Percentiles rank a stretch among this genome's conserved stretches.
phyloP scores from a whole-genome alignment of 2,888 invertebrate genomes.

The Atethmia centrago region DNA sequence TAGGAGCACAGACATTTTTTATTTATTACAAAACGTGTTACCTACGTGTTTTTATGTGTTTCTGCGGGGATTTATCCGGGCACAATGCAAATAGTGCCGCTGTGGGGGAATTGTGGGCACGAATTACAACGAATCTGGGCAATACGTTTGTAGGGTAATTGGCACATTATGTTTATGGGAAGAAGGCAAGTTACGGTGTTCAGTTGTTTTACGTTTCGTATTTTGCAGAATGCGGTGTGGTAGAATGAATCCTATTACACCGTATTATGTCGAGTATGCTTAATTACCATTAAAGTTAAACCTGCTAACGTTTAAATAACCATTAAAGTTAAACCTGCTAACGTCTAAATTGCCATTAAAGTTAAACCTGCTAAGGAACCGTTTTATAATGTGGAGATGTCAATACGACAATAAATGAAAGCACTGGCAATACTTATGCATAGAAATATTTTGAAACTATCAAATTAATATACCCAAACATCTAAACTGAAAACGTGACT shows the following conservation, averaged over 20 bases:
- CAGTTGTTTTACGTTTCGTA: neutral
- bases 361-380: too few relatives aligned
- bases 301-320: too few relatives aligned
- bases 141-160: slow-evolving; percentile 47
- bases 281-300: too few relatives aligned
- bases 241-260: slow-evolving; percentile 10
- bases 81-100: slow-evolving; percentile 44
- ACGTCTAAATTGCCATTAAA: too few relatives aligned
- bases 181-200: slow-evolving; percentile 24
- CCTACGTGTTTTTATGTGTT: slow-evolving; percentile 53
- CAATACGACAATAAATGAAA: too few relatives aligned
- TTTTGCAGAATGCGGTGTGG: neutral
- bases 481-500: too few relatives aligned
- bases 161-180: slow-evolving; percentile 41
- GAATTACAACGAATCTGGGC: slow-evolving; percentile 44
- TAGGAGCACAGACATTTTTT: slow-evolving; percentile 48
- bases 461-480: too few relatives aligned
- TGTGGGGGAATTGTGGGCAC: slow-evolving; percentile 29
- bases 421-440: too few relatives aligned
- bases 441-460: too few relatives aligned
- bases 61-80: slow-evolving; percentile 46
- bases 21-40: slow-evolving; percentile 51
- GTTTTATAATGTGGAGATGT: too few relatives aligned
- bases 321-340: too few relatives aligned
- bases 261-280: neutral